Conservation (phyloP, 2,888 invertebrate species). For the Sarcophaga caerulescens region DNA sequence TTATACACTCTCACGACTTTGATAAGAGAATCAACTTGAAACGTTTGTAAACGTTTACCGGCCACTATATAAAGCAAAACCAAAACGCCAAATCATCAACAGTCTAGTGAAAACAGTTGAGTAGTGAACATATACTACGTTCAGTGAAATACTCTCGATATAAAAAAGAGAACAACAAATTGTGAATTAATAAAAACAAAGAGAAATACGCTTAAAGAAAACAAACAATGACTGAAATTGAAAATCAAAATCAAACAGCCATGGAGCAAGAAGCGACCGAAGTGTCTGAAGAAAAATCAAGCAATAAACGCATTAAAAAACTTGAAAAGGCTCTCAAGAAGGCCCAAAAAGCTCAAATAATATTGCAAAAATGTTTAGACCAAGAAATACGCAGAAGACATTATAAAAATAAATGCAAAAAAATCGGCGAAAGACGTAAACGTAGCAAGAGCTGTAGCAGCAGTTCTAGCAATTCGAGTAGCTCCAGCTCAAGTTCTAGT, state of each 20-base stretch:
- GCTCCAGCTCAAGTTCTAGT: constrained; percentile 65
- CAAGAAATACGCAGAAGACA: constrained; percentile 40
- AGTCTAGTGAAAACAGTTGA: constrained; percentile 19
- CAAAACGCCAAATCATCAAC: constrained; percentile 3
- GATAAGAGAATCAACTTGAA: constrained; percentile 33
- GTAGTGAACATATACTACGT: neutral
- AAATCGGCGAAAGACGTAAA: constrained; percentile 52
- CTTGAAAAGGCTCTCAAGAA: constrained; percentile 72
- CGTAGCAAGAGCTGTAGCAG: constrained; percentile 8
- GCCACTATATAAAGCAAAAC: constrained; percentile 49
- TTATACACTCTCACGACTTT: neutral
- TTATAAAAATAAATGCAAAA: constrained; percentile 64
- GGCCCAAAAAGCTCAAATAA: constrained; percentile 71
- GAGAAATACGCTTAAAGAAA: neutral
- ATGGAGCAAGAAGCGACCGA: constrained; percentile 53
- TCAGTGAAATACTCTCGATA: neutral
- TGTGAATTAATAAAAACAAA: neutral
- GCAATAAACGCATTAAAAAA: constrained; percentile 32
- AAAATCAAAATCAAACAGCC: constrained; percentile 50
- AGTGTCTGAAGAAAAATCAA: constrained; percentile 6
- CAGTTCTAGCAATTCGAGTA: constrained; percentile 68
- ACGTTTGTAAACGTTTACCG: constrained; percentile 49
- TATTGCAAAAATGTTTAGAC: constrained; percentile 68
- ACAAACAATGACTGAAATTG: constrained; percentile 70
- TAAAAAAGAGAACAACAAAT: constrained; percentile 24